A percentile compares a stretch with the other conserved stretches of the same genome.
These are phyloP conservation scores for Helicoverpa zea DNA, from an alignment of 1,140 invertebrate genomes.

Conservation along the genomic window DNA sequence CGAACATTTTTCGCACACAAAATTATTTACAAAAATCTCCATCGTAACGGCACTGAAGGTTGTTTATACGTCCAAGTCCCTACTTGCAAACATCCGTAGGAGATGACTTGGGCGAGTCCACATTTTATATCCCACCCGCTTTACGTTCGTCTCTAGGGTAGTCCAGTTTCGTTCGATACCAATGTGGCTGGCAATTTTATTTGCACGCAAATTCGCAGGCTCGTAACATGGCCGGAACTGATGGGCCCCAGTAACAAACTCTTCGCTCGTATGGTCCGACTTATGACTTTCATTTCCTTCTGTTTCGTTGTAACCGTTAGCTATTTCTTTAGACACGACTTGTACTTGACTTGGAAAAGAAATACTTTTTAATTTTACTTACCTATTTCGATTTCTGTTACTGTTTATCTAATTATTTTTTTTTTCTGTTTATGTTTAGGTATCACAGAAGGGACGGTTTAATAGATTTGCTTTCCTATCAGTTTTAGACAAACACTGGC, in stretches of 20 bases:
- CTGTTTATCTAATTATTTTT: too few species aligned
- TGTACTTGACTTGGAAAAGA: background rate
- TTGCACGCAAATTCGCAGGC: slow-evolving; percentile 79
- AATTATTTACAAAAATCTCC: slow-evolving; percentile 48
- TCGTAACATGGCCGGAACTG: slow-evolving; percentile 69
- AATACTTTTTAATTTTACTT: background rate
- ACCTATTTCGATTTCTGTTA: background rate
- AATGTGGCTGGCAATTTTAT: slow-evolving; percentile 69
- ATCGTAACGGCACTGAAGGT: slow-evolving; percentile 38
- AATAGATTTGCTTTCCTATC: too few species aligned
- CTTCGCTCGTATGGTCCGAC: slow-evolving; percentile 60
- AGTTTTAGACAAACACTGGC: background rate
- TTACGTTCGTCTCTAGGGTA: slow-evolving; percentile 61
- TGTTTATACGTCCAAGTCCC: slow-evolving; percentile 52
- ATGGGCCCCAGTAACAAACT: slow-evolving; percentile 70
- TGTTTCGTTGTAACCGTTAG: slow-evolving; percentile 23
- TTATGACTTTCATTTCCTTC: slow-evolving; percentile 79
- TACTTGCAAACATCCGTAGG: slow-evolving; percentile 64
- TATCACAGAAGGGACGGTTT: too few species aligned
- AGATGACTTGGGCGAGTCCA: slow-evolving; percentile 67
- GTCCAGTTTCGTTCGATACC: slow-evolving; percentile 54
- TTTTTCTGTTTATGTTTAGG: too few species aligned
- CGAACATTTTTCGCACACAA: slow-evolving; percentile 37
- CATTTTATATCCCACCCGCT: slow-evolving; percentile 66
- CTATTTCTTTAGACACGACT: background rate